Percentiles rank a stretch among this genome's conserved stretches.
phyloP scores from a whole-genome alignment of 2,113 vertebrate species.

The Thermophis baileyi region DNA sequence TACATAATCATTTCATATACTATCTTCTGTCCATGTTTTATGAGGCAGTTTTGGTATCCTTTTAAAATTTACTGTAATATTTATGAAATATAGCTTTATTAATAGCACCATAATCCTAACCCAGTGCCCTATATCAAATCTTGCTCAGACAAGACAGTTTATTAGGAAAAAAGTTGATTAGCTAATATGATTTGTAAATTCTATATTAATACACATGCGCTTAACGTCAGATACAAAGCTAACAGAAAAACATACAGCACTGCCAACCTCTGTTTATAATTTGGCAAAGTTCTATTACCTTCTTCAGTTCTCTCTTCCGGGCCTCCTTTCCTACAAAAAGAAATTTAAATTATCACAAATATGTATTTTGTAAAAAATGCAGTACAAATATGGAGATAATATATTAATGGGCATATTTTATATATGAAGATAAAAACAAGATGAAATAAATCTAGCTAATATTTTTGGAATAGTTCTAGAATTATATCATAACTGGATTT shows the following conservation, averaged over 20 bases:
- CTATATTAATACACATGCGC: accelerated
- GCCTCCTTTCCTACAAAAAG: slow-evolving; percentile 91
- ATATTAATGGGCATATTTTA: not conserved
- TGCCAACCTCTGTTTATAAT: not conserved
- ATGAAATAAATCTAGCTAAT: not conserved
- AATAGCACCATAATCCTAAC: not conserved
- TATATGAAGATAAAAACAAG: not conserved
- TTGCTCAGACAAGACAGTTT: not conserved
- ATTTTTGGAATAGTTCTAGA: not conserved
- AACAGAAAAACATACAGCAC: accelerated
- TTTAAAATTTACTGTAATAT: not conserved
- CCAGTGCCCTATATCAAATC: not conserved
- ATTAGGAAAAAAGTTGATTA: not conserved
- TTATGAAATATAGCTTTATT: not conserved
- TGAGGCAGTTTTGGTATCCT: not conserved
- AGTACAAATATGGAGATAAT: not conserved
- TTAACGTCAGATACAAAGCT: not conserved
- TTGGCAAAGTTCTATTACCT: slow-evolving; percentile 72
- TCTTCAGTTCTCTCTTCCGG: slow-evolving; percentile 95
- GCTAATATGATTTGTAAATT: not conserved
- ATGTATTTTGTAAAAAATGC: not conserved
- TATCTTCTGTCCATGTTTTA: not conserved
- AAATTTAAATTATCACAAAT: not conserved
- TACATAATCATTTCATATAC: not conserved
- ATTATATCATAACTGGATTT: not conserved